Conservation (phyloP, 2,797 vertebrate species). For the Schizopygopsis malacanthus region DNA sequence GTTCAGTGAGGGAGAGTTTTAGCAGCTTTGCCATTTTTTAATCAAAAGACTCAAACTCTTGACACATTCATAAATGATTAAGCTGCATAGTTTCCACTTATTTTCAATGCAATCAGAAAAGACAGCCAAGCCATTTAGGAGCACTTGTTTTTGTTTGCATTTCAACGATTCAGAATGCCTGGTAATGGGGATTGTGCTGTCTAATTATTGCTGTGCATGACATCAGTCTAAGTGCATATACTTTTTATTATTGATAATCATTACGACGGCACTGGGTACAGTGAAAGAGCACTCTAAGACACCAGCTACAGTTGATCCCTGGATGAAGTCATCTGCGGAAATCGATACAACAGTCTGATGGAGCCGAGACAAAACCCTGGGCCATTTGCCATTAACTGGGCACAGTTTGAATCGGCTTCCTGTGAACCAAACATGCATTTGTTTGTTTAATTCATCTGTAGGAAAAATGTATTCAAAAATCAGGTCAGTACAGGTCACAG, state of each 20-base stretch:
- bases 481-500: constrained; percentile 48
- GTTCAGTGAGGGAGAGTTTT: background rate
- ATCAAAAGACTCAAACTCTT: constrained; percentile 13
- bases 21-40: constrained; percentile 17
- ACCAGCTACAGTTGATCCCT: constrained; percentile 43
- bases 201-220: constrained; percentile 28
- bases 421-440: constrained; percentile 37
- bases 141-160: constrained; percentile 42
- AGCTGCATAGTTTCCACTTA: background rate
- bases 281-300: constrained; percentile 42
- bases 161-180: background rate
- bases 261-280: constrained; percentile 41
- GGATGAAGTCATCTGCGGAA: constrained; percentile 55
- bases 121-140: constrained; percentile 16
- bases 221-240: constrained; percentile 44
- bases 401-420: constrained; percentile 27
- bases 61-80: constrained; percentile 43
- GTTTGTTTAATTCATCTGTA: constrained; percentile 48
- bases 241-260: constrained; percentile 51
- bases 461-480: constrained; percentile 16
- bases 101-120: constrained; percentile 27
- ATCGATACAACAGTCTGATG: constrained; percentile 50
- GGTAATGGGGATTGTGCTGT: constrained; percentile 17
- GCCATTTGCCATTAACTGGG: constrained; percentile 23
- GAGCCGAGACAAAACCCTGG: constrained; percentile 31